phyloP scores from a whole-genome alignment of 2,888 invertebrate genomes.

The Hecatera dysodea region DNA sequence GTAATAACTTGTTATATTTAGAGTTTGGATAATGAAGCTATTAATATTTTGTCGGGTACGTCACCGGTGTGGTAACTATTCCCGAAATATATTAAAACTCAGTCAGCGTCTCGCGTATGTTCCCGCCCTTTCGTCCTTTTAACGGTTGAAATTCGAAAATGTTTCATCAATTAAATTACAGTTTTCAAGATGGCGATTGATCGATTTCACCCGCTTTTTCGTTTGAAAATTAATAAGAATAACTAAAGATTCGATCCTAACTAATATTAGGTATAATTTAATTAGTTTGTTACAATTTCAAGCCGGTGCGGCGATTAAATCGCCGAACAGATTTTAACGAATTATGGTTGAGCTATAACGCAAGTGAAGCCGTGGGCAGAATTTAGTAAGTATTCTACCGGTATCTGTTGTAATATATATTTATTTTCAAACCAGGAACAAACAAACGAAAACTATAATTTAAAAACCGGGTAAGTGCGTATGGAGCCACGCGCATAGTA shows the following conservation, averaged over 20 bases:
- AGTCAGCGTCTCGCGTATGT: conserved; percentile 38
- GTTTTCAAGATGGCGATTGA: conserved; percentile 4
- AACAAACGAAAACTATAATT: not conserved
- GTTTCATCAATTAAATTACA: not conserved
- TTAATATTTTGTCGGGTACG: conserved; percentile 80
- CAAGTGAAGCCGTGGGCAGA: too few relatives aligned
- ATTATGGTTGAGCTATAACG: too few relatives aligned
- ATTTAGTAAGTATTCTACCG: not conserved
- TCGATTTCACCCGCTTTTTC: not conserved
- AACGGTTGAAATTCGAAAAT: conserved; percentile 46
- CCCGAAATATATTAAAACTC: conserved; percentile 76
- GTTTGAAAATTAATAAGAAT: not conserved
- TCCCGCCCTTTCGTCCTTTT: conserved; percentile 44
- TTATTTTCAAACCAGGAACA: not conserved
- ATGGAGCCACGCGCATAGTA: too few relatives aligned
- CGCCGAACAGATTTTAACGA: too few relatives aligned
- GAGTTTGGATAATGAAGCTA: conserved; percentile 78
- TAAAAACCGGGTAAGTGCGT: too few relatives aligned
- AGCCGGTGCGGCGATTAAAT: too few relatives aligned
- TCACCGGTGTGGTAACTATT: conserved; percentile 80
- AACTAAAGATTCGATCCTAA: not conserved
- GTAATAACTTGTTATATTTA: conserved; percentile 70
- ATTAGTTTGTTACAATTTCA: too few relatives aligned
- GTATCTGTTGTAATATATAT: not conserved
- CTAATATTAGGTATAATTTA: too few relatives aligned